Base-by-base conservation (phyloP, 2,888 invertebrate genomes). In the Lasius fuliginosus region DNA sequence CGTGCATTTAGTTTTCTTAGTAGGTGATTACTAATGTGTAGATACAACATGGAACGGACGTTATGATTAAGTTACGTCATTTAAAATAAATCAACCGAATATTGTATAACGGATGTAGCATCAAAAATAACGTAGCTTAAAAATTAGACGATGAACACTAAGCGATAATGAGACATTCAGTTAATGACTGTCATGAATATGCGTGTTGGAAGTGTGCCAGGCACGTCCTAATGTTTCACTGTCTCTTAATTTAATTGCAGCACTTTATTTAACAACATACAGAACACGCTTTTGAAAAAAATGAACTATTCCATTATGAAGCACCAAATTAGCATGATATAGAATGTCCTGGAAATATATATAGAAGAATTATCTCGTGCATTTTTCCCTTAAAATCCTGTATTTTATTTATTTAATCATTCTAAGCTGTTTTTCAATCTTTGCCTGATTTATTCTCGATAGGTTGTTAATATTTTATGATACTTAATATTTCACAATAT, bases 1-100 rank as follows among this genome's bases (percentile, higher is more conserved):
- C 33, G 23, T 58, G 18, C 58, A 27, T n/a, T 76, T 58, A 53
- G 68, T 58, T 77, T 58, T 12, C 33, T 60, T 15, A 71, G 33
- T 33, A 46, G 36, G 33, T n/a, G 33, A 46, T 58, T 46, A 46
- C 15, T 69, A 42, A 79, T 49, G 3, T 33, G 42, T 60, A 18
- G 12, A 12, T 33, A 60, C 4, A 69, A 53, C 33, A 53, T 30
- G n/a, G 33, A 42, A 18, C 30, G 9, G 30, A 40, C 27, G 12
- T n/a, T n/a, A 67, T 9, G 42, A 58, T 68, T 42, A 56, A 4
- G 1, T 53, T 53, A 56, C 9, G 2, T 53, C 30, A 5, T 30
- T 75, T 27, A 1, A 18, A 46, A 30, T 3, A 36, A 11, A 30
- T 53, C n/a, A 65, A 60, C 30, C 8, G 33, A 42, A 60, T 46